These are phyloP conservation scores for Pseudopodoces humilis DNA, from an alignment of 2,113 vertebrate species.

Conservation along the genomic window DNA sequence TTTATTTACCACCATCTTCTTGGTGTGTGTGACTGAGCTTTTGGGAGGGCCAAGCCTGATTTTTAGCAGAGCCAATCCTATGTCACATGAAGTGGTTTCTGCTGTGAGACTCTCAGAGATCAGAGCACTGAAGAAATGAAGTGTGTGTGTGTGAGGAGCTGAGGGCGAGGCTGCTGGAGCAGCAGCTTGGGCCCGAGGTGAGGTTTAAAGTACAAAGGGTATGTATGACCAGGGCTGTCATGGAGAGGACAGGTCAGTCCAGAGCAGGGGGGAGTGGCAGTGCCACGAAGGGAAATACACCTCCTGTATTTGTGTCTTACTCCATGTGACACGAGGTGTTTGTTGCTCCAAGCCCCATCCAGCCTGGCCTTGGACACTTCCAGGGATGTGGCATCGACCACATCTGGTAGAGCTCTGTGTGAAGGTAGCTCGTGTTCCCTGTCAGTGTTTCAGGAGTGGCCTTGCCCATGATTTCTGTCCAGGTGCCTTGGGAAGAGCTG, in stretches of 20 bases:
- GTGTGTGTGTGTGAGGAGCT: fast-evolving
- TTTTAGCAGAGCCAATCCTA: background rate
- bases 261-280: background rate
- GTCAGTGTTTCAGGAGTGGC: fast-evolving
- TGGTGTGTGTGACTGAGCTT: background rate
- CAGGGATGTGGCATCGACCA: background rate
- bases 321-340: fast-evolving
- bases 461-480: fast-evolving
- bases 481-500: background rate
- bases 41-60: background rate
- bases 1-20: background rate
- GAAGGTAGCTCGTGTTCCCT: fast-evolving
- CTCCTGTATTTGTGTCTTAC: fast-evolving
- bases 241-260: background rate
- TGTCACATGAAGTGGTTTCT: background rate
- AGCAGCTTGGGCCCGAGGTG: background rate
- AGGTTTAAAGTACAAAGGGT: fast-evolving
- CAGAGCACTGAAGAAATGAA: background rate
- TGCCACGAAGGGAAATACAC: background rate
- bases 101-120: background rate
- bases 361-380: background rate
- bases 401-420: fast-evolving
- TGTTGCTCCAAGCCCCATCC: background rate
- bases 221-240: fast-evolving
- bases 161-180: background rate